A percentile compares a stretch with the other conserved stretches of the same genome.
Conservation (phyloP, 2,888 invertebrate genomes). For the Anticlea derivata region DNA sequence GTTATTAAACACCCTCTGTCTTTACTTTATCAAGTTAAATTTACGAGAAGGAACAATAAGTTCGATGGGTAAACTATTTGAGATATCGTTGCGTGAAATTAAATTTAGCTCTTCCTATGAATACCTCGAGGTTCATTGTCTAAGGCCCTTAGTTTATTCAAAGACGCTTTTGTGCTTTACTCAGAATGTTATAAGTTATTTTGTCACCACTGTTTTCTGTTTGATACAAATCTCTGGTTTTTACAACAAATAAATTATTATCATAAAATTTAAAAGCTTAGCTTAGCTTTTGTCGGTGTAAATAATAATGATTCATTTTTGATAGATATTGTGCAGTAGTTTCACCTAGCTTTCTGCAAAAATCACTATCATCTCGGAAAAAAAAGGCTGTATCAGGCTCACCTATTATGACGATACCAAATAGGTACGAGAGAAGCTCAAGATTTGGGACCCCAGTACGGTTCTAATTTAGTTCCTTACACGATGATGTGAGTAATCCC, state of each 20-base stretch:
- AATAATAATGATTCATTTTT: no score
- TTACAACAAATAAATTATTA: no score
- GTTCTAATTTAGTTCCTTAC: constrained; percentile 34
- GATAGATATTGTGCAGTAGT: no score
- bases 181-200: no score
- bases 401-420: no score
- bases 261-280: no score
- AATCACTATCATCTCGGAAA: neutral
- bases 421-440: no score
- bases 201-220: no score
- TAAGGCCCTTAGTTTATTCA: constrained; percentile 1
- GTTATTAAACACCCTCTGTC: neutral
- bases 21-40: constrained; percentile 13
- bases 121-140: constrained; percentile 7
- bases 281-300: no score
- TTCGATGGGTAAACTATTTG: constrained; percentile 10
- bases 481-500: constrained; percentile 35
- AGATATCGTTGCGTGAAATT: constrained; percentile 15
- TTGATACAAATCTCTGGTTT: no score
- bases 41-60: constrained; percentile 12
- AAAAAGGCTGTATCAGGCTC: constrained; percentile 10
- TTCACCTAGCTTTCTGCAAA: no score
- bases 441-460: constrained; percentile 18
- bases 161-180: neutral
- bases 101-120: constrained; percentile 4